Base-by-base conservation (phyloP, 2,888 invertebrate genomes). In the Thalpophila matura region DNA sequence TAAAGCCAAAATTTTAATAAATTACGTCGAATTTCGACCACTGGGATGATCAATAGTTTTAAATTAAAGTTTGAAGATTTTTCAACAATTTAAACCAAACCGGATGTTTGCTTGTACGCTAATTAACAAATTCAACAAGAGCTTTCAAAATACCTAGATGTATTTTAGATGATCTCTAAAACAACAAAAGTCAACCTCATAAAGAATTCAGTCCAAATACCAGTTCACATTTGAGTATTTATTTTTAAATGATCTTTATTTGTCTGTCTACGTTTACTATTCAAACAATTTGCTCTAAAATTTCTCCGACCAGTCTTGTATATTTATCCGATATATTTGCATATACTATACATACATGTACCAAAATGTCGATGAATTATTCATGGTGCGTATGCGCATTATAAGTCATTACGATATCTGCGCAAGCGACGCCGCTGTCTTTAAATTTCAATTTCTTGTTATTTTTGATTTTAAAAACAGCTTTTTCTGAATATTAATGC, bases 371-470 rank as follows among this genome's bases (percentile, higher is more conserved):
- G 53, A 84, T 86, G 80, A 83, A 85, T 86, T 76, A 86, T 86
- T 84, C 86, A 85, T 79, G 60, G 42, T 58, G 77, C 84, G 81
- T 73, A 61, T 61, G 61, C 81, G 61, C 81, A 85, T 86, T 86
- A 84, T 77, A 79, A 76, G 75, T 81, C 84, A 86, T 86, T 86
- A 86, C 77, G 77, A 77, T 81, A 78, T 77, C 76, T 71, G 71
- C 72, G 77, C 68, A 63, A 65, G 63, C 73, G 61, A 55, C 53
- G 72, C 62, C 55, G 68, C 61, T 56, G 75, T 79, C 72, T 82
- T 83, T 80, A 84, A 82, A 80, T 85, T 85, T 84, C 79, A 82
- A 84, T 85, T 82, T 85, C 78, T 79, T 79, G 74, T 72, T 53
- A 78, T 62, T 71, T 80, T 74, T 72, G 53, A 69, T 69, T 73